Evolutionary conservation across 2,888 invertebrate genomes (phyloP).

Genomic region (Poecilus cupreus): DNA sequence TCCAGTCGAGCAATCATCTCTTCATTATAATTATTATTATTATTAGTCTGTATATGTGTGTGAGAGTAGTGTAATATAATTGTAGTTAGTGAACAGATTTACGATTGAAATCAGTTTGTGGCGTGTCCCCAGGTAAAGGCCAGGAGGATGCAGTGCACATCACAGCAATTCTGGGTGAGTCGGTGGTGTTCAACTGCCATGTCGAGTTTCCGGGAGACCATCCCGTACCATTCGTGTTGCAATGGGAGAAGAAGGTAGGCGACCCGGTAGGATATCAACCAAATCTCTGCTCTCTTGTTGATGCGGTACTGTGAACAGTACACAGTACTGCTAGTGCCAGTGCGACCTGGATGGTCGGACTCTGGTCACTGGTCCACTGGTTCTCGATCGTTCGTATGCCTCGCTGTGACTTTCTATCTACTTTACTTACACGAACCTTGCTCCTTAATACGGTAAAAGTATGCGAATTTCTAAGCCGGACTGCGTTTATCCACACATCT

Average conservation of each 20-base stretch:
- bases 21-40: too few species aligned
- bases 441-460: constrained; percentile 38
- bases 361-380: constrained; percentile 6
- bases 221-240: constrained; percentile 97
- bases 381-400: not conserved
- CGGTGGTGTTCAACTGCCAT: constrained; percentile 98
- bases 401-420: constrained; percentile 21
- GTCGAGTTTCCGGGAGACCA: constrained; percentile 97
- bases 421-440: constrained; percentile 14
- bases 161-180: constrained; percentile 97
- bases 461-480: not conserved
- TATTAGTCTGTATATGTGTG: too few species aligned
- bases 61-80: too few species aligned
- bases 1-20: too few species aligned
- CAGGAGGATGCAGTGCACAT: constrained; percentile 94
- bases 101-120: constrained; percentile 51
- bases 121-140: constrained; percentile 34
- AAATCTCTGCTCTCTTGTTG: constrained; percentile 74
- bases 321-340: not conserved
- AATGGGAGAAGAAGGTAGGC: constrained; percentile 99
- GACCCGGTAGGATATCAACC: constrained; percentile 91
- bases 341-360: not conserved
- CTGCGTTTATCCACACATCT: constrained; percentile 21
- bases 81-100: not conserved
- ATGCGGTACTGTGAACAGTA: not conserved